Conservation (phyloP, 2,888 invertebrate genomes). For the Philopedon plagiatum region DNA sequence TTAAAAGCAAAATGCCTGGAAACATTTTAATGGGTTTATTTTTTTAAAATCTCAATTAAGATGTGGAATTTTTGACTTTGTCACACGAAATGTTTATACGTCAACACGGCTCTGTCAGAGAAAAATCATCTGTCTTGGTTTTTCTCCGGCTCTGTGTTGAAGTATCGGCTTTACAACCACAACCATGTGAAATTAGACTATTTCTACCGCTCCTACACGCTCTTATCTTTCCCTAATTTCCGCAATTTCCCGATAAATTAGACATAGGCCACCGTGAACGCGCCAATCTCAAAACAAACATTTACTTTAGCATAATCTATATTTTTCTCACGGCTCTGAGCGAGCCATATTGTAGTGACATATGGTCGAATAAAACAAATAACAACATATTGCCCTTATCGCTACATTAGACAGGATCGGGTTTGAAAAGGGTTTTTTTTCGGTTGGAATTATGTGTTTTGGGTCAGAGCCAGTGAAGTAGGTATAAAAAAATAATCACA, state of each 20-base stretch:
- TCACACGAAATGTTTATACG: too few relatives aligned
- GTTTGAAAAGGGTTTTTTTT: slow-evolving; percentile 24
- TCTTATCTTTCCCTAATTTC: slow-evolving; percentile 16
- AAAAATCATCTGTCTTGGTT: too few relatives aligned
- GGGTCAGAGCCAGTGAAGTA: not conserved
- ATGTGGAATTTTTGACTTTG: too few relatives aligned
- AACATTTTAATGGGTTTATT: too few relatives aligned
- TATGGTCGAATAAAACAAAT: slow-evolving; percentile 61
- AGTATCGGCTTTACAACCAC: too few relatives aligned
- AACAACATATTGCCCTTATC: slow-evolving; percentile 49
- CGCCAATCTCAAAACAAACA: slow-evolving; percentile 44
- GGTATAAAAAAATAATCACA: not conserved
- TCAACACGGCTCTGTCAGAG: too few relatives aligned
- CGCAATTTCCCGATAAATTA: slow-evolving; percentile 45
- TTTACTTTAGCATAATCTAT: slow-evolving; percentile 43
- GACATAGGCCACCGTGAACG: slow-evolving; percentile 36
- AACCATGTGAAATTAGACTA: too few relatives aligned
- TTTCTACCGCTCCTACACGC: not conserved
- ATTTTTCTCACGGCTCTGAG: slow-evolving; percentile 53
- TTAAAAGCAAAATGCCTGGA: too few relatives aligned
- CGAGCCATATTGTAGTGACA: slow-evolving; percentile 60
- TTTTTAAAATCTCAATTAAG: too few relatives aligned
- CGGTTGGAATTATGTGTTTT: slow-evolving; percentile 10
- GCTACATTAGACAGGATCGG: slow-evolving; percentile 44
- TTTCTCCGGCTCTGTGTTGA: too few relatives aligned